A percentile compares a stretch with the other conserved stretches of the same genome.
These are phyloP conservation scores for Sandelia bainsii DNA, from an alignment of 2,797 vertebrate genomes.

Conservation along the genomic window DNA sequence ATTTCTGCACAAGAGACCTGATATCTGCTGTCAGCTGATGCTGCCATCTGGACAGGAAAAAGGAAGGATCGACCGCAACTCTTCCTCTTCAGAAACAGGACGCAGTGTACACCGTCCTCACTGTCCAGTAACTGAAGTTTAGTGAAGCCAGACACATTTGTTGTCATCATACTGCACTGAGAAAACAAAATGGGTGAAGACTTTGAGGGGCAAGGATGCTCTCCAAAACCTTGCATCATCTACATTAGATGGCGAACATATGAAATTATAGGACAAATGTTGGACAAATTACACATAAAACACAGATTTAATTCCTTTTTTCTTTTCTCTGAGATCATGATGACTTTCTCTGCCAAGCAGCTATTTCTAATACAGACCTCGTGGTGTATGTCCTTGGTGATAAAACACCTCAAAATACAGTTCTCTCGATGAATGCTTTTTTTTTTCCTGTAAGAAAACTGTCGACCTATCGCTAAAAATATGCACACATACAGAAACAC, in stretches of 20 bases:
- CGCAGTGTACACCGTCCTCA: not conserved
- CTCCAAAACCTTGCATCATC: not conserved
- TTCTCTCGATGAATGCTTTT: conserved; percentile 30
- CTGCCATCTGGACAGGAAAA: conserved; percentile 82
- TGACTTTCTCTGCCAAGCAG: conserved; percentile 17
- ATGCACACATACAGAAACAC: conserved; percentile 25
- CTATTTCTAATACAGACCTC: conserved; percentile 33
- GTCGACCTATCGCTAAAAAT: conserved; percentile 31
- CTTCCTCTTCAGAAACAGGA: conserved; percentile 68
- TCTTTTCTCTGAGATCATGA: conserved; percentile 13
- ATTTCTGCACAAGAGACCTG: conserved; percentile 41
- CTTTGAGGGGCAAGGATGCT: not conserved
- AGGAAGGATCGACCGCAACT: conserved; percentile 64
- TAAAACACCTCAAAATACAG: conserved; percentile 66
- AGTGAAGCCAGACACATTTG: conserved; percentile 14
- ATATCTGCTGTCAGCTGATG: conserved; percentile 74
- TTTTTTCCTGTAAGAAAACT: conserved; percentile 22
- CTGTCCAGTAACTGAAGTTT: not conserved
- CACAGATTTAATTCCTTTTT: not conserved
- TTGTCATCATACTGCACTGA: not conserved
- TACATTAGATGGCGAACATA: not conserved
- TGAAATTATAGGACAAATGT: not conserved
- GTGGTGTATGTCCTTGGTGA: conserved; percentile 40
- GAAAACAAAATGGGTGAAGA: not conserved
- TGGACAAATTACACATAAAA: conserved; percentile 2